phyloP scores from a whole-genome alignment of 2,888 invertebrate genomes.

The Protonemura montana region DNA sequence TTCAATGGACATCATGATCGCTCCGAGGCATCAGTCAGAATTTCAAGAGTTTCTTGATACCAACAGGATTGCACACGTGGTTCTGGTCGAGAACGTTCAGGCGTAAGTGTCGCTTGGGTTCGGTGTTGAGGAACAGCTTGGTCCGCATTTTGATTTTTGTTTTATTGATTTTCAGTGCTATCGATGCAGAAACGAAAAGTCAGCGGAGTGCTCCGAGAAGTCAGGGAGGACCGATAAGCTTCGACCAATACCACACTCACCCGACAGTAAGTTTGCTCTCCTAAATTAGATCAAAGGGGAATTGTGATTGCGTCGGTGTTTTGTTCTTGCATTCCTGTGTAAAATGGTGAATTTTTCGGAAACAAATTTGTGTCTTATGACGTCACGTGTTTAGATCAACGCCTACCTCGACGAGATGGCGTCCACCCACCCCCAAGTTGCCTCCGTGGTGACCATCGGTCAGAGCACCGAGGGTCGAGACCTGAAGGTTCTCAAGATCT shows the following conservation, averaged over 20 bases:
- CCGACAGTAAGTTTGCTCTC: slow-evolving; percentile 52
- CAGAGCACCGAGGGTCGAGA: slow-evolving; percentile 66
- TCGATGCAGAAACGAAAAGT: slow-evolving; percentile 39
- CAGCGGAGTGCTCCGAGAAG: slow-evolving; percentile 13
- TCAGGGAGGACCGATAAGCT: slow-evolving; percentile 50
- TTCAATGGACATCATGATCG: slow-evolving; percentile 60
- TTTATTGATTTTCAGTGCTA: slow-evolving; percentile 41
- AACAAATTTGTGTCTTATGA: no score
- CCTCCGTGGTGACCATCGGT: slow-evolving; percentile 65
- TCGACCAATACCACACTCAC: slow-evolving; percentile 62
- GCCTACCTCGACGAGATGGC: slow-evolving; percentile 62
- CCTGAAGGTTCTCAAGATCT: slow-evolving; percentile 69
- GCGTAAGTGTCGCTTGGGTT: slow-evolving; percentile 29
- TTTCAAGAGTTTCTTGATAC: slow-evolving; percentile 57
- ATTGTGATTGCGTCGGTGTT: no score
- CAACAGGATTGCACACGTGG: slow-evolving; percentile 57
- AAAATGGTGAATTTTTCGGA: no score
- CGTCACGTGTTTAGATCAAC: slow-evolving; percentile 62
- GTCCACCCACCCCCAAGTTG: slow-evolving; percentile 62
- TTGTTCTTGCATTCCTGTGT: no score
- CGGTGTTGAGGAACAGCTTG: no score
- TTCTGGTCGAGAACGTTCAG: slow-evolving; percentile 59
- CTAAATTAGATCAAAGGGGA: no score
- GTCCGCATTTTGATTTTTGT: no score
- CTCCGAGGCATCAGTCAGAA: slow-evolving; percentile 56